phyloP scores from a whole-genome alignment of 2,113 vertebrate genomes.

The Neolamprologus fasciatus region DNA sequence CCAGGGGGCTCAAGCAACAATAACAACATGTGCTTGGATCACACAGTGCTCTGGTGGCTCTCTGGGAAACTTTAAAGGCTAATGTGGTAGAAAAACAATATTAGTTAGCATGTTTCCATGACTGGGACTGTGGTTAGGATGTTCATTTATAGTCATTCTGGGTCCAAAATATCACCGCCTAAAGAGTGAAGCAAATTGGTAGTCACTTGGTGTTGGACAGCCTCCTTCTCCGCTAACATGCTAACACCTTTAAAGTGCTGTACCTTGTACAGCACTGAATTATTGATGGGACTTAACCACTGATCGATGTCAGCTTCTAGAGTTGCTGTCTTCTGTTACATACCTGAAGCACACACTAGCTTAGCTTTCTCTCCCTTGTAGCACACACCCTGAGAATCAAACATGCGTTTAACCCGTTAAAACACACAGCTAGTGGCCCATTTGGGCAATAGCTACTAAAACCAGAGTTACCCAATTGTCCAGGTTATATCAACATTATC shows the following conservation, averaged over 20 bases:
- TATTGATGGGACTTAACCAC: slow-evolving; percentile 40
- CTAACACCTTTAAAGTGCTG: slow-evolving; percentile 22
- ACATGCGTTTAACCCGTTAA: background rate
- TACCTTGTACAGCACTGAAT: slow-evolving; percentile 25
- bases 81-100: slow-evolving; percentile 14
- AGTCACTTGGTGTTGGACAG: background rate
- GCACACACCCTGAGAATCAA: background rate
- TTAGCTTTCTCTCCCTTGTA: background rate
- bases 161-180: background rate
- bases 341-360: background rate
- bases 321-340: background rate
- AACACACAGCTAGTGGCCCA: background rate
- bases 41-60: slow-evolving; percentile 31
- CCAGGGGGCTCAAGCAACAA: slow-evolving; percentile 43
- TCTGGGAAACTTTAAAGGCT: slow-evolving; percentile 44
- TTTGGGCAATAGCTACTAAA: background rate
- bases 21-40: slow-evolving; percentile 58
- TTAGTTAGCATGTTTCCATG: slow-evolving; percentile 29
- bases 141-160: background rate
- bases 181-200: background rate
- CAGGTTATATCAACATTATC: background rate
- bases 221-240: background rate
- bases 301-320: slow-evolving; percentile 6
- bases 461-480: background rate
- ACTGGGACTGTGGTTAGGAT: background rate